A percentile compares a stretch with the other conserved stretches of the same genome.
phyloP scores from a whole-genome alignment of 37 sponge, comb jelly and placozoan species.

The Theonella swinhoei region DNA sequence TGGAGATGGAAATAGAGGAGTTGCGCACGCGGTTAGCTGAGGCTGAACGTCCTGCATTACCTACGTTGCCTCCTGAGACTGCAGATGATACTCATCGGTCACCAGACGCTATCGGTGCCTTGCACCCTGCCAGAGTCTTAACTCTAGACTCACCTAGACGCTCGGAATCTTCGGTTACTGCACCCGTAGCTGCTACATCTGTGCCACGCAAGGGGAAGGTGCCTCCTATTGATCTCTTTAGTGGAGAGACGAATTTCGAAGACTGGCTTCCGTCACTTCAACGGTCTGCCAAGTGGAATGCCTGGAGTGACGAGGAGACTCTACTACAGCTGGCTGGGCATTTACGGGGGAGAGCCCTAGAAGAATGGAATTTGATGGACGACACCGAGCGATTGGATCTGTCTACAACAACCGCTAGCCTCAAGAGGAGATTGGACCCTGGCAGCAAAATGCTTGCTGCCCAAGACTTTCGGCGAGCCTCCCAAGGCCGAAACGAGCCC shows the following conservation, averaged over 20 bases:
- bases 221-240: slow-evolving; percentile 44
- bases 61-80: neutral
- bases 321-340: slow-evolving; percentile 57
- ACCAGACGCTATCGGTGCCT: no score
- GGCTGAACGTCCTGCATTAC: neutral
- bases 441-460: slow-evolving; percentile 26
- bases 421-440: slow-evolving; percentile 12
- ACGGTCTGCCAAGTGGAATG: slow-evolving; percentile 41
- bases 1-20: no score
- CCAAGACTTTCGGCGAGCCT: slow-evolving; percentile 53
- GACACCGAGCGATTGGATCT: slow-evolving; percentile 8
- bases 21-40: neutral
- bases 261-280: slow-evolving; percentile 46
- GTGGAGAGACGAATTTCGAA: slow-evolving; percentile 28
- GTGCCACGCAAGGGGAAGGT: slow-evolving; percentile 16
- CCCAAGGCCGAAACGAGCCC: slow-evolving; percentile 27
- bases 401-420: neutral
- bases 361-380: slow-evolving; percentile 40
- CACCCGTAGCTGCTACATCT: neutral
- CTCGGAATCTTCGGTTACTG: no score
- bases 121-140: no score
- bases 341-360: slow-evolving; percentile 29
- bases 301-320: slow-evolving; percentile 31
- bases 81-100: no score
- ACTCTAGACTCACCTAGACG: no score